Conservation (phyloP, 2,797 vertebrate species). For the Buphagus erythrorhynchus region DNA sequence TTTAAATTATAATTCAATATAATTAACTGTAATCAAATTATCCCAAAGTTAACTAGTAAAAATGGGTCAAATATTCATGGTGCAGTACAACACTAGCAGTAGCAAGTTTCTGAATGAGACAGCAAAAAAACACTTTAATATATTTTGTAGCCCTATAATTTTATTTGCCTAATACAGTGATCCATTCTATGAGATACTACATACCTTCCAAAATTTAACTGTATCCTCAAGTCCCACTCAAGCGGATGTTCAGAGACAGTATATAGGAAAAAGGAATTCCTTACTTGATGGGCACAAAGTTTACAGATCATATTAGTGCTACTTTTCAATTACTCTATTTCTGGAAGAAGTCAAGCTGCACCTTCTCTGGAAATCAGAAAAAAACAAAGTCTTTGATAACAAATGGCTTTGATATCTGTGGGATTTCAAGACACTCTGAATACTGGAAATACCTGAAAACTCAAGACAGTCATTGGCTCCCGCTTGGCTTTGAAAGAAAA, state of each 20-base stretch:
- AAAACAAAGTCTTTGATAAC: background rate
- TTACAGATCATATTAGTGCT: background rate
- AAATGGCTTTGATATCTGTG: background rate
- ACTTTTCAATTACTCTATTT: background rate
- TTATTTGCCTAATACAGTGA: background rate
- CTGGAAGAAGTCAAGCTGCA: background rate
- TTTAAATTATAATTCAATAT: background rate
- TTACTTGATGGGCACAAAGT: background rate
- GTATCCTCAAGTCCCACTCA: background rate
- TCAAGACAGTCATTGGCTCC: background rate
- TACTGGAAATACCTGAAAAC: background rate
- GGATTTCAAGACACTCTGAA: background rate
- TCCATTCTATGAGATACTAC: background rate
- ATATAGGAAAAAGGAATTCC: background rate
- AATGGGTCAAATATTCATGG: accelerated
- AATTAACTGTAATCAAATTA: background rate
- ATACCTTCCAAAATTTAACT: background rate
- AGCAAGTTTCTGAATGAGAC: background rate
- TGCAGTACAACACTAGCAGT: background rate
- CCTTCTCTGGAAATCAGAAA: background rate
- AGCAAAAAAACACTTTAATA: background rate
- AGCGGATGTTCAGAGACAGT: background rate
- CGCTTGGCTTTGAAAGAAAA: background rate
- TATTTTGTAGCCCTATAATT: background rate
- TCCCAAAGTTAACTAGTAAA: background rate